Evolutionary conservation across 2,888 invertebrate species (phyloP), one percentile per base, ranked within the genome.

Genomic region (Agrotis puta): DNA sequence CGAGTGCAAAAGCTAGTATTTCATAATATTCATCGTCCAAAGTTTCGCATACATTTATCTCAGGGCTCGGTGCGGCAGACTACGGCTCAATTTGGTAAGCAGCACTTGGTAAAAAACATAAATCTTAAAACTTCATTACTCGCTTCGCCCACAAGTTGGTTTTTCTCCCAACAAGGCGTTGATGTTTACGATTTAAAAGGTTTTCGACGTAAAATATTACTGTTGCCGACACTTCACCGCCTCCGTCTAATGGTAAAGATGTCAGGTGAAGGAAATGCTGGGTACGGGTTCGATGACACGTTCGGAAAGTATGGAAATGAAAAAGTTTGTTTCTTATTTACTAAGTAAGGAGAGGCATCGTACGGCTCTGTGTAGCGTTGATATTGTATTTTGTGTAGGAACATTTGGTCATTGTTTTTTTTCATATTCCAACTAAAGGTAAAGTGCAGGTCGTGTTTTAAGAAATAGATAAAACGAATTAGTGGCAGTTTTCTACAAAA

Each of bases 131-230:
- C 91, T 93, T 94, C 92, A 93, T 93, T 92, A 92, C 91, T 90
- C 88, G 89, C 87, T 88, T 85, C 87, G 81, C 87, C 86, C 89
- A 79, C 90, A 87, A 90, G 90, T 92, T 89, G 90, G 89, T 91
- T 93, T 93, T 92, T 91, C 89, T 89, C 86, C 88, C 90, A 88
- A 89, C 91, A 89, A 88, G 88, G 87, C 89, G 88, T 88, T 90
- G 91, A 93, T 93, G 93, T 94, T 94, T 94, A 94, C 94, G 92
- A 93, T 94, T 94, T 94, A 94, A 94, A 94, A 94, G 94, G 93
- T 92, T 94, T 93, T 88, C 88, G 93, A 93, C 93, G 92, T 94
- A 93, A 94, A 93, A 93, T 94, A 94, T 94, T 92, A 90, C 92
- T 89, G 90, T 91, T 92, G 90, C 88, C 87, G 89, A 90, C 90